Base-by-base conservation (phyloP, 2,888 invertebrate species). In the Drosophila paramelanica region DNA sequence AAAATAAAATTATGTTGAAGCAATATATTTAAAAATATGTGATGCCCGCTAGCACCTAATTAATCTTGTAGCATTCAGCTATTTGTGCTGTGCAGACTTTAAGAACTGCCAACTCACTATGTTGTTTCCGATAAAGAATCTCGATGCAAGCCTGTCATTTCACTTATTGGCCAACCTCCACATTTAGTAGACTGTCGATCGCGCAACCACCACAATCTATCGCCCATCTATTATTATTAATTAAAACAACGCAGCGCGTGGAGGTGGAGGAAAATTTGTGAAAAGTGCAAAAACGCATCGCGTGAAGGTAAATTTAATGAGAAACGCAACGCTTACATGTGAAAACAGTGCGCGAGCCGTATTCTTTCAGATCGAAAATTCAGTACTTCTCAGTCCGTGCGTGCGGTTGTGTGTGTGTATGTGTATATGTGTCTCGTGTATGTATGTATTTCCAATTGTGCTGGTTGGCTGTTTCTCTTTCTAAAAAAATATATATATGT, bases 381-480 rank as follows among this genome's bases (percentile, higher is more conserved):
- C 67, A 74, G 46, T 50, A 75, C 67, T 62, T 57, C 67, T 53
- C 56, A 59, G 66, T 62, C 14, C 61, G 70, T 70, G 62, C 65
- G 66, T 83, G 61, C 61, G 64, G 67, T 43, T 58, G 67, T 45
- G 66, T 64, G 55, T 56, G 66, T 39, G 49, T 58, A 46, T 47
- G 41, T 73, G 56, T 65, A 46, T 47, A 20, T 70, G 76, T 70
- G 68, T 66, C 53, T 72, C 68, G 66, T 67, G 77, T 73, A 64
- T 74, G 68, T 75, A 78, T 75, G 79, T 81, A 78, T 79, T 87
- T 87, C 82, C 88, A 81, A 81, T 87, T 87, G 88, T 75, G 82
- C 75, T 76, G 56, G 78, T 78, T 75, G 73, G 73, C 73, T 75
- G 69, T 75, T 75, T 73, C 75, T 75, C 74, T 75, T 78, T 78